These are phyloP conservation scores for Fundulus diaphanus DNA, from an alignment of 2,797 vertebrate species.

Conservation along the genomic window DNA sequence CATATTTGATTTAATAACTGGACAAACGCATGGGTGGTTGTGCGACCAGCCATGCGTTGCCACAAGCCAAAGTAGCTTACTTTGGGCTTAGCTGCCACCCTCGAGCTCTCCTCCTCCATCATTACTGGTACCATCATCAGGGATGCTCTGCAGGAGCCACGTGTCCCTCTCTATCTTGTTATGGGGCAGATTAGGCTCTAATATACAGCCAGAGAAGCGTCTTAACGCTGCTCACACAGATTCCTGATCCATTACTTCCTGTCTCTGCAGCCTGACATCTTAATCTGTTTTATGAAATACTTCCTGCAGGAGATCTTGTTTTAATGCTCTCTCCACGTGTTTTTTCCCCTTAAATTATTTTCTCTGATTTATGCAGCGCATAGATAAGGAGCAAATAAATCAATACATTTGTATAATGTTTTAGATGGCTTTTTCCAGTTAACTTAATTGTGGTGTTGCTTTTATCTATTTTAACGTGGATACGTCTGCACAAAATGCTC, in stretches of 20 bases:
- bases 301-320: slow-evolving; percentile 34
- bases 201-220: slow-evolving; percentile 56
- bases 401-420: too few relatives aligned
- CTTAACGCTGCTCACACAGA: slow-evolving; percentile 45
- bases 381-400: too few relatives aligned
- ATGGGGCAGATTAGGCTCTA: slow-evolving; percentile 70
- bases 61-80: slow-evolving; percentile 73
- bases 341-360: too few relatives aligned
- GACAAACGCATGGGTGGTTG: slow-evolving; percentile 47
- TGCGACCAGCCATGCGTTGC: slow-evolving; percentile 49
- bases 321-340: slow-evolving; percentile 13
- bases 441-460: too few relatives aligned
- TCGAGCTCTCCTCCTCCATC: slow-evolving; percentile 59
- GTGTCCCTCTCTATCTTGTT: slow-evolving; percentile 68
- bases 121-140: slow-evolving; percentile 72
- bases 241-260: slow-evolving; percentile 52
- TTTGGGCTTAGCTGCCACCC: slow-evolving; percentile 67
- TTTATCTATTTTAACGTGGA: background rate
- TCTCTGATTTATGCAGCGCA: too few relatives aligned
- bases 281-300: slow-evolving; percentile 51
- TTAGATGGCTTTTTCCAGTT: too few relatives aligned
- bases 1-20: slow-evolving; percentile 75
- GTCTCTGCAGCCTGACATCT: slow-evolving; percentile 55
- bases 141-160: slow-evolving; percentile 52
- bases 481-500: background rate